Conservation (phyloP, 2,797 vertebrate species). For the Cygnus olor region DNA sequence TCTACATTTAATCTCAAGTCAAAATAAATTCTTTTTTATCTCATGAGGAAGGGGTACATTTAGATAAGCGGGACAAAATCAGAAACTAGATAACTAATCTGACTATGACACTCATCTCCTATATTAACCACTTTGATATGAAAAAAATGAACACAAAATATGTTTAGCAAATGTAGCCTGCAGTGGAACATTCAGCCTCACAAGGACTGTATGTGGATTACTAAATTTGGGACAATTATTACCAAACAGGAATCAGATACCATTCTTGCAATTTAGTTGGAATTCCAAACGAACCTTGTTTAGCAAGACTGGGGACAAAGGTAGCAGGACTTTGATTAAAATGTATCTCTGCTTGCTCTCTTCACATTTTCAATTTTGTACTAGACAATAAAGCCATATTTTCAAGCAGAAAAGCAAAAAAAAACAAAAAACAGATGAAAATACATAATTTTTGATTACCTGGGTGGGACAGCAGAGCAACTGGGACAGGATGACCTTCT, state of each 20-base stretch:
- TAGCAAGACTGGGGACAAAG: neutral
- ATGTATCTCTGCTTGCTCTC: neutral
- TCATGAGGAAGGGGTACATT: neutral
- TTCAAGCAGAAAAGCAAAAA: neutral
- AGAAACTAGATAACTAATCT: neutral
- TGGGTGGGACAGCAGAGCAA: neutral
- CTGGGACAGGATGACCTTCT: neutral
- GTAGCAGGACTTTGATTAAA: neutral
- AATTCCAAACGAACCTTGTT: neutral
- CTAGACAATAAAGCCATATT: neutral
- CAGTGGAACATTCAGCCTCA: neutral
- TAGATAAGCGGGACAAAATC: neutral
- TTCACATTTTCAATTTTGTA: neutral
- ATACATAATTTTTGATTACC: neutral
- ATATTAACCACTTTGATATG: neutral
- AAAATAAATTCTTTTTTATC: constrained; percentile 3
- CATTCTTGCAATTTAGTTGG: neutral
- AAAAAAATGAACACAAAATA: neutral
- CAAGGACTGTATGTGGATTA: neutral
- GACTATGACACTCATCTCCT: neutral
- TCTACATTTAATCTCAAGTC: neutral
- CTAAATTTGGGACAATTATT: neutral
- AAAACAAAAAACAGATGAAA: neutral
- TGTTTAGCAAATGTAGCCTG: neutral
- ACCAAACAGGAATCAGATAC: neutral